Evolutionary conservation across 2,888 invertebrate genomes (phyloP), one percentile per base, ranked within the genome.

Genomic region (Limnephilus rhombicus): DNA sequence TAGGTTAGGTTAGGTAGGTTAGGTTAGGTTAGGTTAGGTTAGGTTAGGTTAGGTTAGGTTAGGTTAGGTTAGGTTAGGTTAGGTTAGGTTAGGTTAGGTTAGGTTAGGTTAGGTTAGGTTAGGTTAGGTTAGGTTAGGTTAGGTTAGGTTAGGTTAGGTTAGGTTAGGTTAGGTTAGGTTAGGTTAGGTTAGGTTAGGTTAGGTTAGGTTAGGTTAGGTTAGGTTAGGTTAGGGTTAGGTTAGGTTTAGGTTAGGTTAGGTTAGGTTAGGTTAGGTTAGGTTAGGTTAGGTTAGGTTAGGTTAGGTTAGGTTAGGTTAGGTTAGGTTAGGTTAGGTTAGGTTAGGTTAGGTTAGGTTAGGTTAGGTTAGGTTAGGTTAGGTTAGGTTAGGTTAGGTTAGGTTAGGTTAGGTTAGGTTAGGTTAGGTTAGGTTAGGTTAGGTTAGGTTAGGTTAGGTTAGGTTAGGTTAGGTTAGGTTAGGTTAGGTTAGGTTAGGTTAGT

Each of bases 391-490:
- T 81, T 81, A 24, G 81, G 81, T 81, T 81, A 81, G 81, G 81
- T 81, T 81, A 24, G 81, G 81, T 81, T 81, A 24, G 81, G 81
- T 81, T 24, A n/a, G 81, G 12, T 81, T 18, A n/a, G 81, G 12
- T 81, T 18, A n/a, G 81, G 12, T 91, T 88, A 89, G 88, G 88
- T 91, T 88, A 89, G 91, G 88, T 91, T 81, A 89, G 91, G 88
- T 91, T 18, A n/a, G 81, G 88, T 91, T 88, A n/a, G 81, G 13
- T 81, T 24, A n/a, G 81, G 13, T 81, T 81, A 83, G 91, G 91
- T 92, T 92, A 91, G 92, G 92, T 92, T 92, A 91, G 92, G 92
- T 92, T 92, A 92, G 92, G 90, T 92, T 92, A 91, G 92, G 92
- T 92, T 92, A 92, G 92, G 92, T 92, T 91, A 91, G 91, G 92